phyloP scores from a whole-genome alignment of 1,140 invertebrate genomes.

The Nasonia longicornis region DNA sequence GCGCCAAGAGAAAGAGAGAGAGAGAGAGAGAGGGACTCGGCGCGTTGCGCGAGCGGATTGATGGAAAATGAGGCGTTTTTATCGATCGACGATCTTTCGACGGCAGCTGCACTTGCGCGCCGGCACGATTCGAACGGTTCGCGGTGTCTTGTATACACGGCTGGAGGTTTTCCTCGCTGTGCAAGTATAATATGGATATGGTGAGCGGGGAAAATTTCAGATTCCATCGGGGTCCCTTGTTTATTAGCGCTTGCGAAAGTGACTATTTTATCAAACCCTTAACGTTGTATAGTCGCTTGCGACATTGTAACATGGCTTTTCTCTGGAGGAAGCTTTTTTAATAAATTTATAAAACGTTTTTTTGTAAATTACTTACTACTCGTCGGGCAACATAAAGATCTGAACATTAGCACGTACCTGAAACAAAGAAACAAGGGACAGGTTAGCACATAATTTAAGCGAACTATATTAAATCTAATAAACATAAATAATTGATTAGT shows the following conservation, averaged over 20 bases:
- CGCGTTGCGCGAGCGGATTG: neutral
- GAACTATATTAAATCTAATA: no score
- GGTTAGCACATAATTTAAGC: neutral
- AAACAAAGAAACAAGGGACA: conserved; percentile 11
- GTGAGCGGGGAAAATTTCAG: neutral
- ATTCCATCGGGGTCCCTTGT: neutral
- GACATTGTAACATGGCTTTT: neutral
- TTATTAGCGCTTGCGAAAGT: neutral
- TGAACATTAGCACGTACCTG: conserved; percentile 17
- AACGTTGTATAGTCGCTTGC: neutral
- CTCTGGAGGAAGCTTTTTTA: no score
- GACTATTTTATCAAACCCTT: neutral
- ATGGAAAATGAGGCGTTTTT: conserved; percentile 17
- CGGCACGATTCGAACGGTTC: conserved; percentile 1
- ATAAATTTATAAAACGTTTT: neutral
- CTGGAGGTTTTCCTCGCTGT: neutral
- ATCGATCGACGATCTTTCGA: conserved; percentile 25
- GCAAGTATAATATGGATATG: neutral
- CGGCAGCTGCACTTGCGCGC: neutral
- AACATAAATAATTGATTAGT: no score
- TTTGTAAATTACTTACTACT: neutral
- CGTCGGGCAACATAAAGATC: neutral
- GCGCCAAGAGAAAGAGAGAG: neutral
- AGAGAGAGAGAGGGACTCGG: neutral
- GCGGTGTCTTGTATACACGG: neutral